These are phyloP conservation scores for Sandelia bainsii DNA, from an alignment of 2,797 vertebrate species.

Conservation along the genomic window DNA sequence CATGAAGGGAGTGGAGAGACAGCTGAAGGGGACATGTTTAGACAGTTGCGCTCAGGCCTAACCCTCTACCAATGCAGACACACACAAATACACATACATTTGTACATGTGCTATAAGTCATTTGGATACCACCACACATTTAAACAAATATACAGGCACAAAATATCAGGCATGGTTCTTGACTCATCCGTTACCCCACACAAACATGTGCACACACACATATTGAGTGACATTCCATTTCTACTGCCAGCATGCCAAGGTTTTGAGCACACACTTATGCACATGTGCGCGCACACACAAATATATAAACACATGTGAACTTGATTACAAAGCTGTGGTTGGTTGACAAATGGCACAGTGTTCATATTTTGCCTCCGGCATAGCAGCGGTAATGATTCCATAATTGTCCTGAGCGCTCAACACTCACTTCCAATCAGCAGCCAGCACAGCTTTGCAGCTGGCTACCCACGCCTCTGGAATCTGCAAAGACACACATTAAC, in stretches of 20 bases:
- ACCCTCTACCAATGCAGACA: slow-evolving; percentile 31
- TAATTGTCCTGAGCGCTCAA: slow-evolving; percentile 83
- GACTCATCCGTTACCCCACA: slow-evolving; percentile 62
- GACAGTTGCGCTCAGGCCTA: slow-evolving; percentile 75
- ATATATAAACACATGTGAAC: slow-evolving; percentile 71
- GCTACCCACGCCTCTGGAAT: slow-evolving; percentile 73
- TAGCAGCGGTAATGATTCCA: slow-evolving; percentile 79
- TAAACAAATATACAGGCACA: slow-evolving; percentile 66
- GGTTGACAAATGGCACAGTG: slow-evolving; percentile 81
- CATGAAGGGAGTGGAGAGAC: slow-evolving; percentile 75
- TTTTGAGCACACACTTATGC: slow-evolving; percentile 31
- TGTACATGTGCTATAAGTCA: slow-evolving; percentile 36
- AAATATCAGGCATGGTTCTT: slow-evolving; percentile 60
- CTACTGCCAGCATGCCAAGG: slow-evolving; percentile 72
- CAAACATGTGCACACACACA: slow-evolving; percentile 46
- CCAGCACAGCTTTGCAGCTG: slow-evolving; percentile 73
- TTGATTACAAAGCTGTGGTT: slow-evolving; percentile 75
- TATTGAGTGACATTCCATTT: slow-evolving; percentile 77
- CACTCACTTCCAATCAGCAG: slow-evolving; percentile 84
- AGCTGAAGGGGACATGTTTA: slow-evolving; percentile 86
- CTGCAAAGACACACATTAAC: slow-evolving; percentile 45
- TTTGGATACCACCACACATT: slow-evolving; percentile 58
- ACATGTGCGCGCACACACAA: slow-evolving; percentile 29
- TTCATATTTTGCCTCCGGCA: slow-evolving; percentile 82
- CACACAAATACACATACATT: slow-evolving; percentile 32